Conservation (phyloP, 2,797 vertebrate genomes). For the Helarctos malayanus region DNA sequence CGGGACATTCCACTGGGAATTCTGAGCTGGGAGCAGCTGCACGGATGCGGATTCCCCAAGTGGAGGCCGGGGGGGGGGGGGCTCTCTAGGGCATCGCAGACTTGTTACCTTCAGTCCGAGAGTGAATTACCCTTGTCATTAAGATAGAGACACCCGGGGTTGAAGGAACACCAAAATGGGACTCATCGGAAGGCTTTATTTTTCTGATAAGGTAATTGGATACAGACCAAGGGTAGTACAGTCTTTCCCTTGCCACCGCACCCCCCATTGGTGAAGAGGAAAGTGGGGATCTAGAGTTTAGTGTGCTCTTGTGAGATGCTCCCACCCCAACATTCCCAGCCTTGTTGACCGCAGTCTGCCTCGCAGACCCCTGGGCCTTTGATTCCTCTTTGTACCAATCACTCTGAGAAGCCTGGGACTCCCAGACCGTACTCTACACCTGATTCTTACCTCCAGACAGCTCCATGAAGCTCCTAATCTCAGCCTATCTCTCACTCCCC, state of each 20-base stretch:
- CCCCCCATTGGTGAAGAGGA: neutral
- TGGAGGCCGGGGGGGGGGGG: neutral
- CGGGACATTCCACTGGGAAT: constrained; percentile 4
- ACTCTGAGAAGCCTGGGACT: neutral
- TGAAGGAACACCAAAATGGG: neutral
- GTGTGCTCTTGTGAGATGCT: neutral
- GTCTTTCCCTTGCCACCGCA: neutral
- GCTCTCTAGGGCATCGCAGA: neutral
- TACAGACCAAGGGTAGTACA: neutral
- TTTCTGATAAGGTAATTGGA: neutral
- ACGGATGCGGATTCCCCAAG: neutral
- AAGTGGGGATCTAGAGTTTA: neutral
- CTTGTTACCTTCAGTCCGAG: neutral
- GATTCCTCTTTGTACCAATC: neutral
- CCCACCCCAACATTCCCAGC: neutral
- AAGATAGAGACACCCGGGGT: neutral
- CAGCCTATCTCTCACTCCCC: neutral
- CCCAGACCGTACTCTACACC: neutral
- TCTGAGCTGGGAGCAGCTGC: constrained; percentile 31
- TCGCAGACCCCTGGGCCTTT: neutral
- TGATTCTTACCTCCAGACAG: neutral
- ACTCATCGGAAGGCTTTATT: neutral
- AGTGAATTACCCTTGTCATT: neutral
- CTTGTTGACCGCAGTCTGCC: neutral
- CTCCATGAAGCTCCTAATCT: neutral